Base-by-base conservation (phyloP, 1,140 invertebrate genomes). In the Heliconius nattereri region DNA sequence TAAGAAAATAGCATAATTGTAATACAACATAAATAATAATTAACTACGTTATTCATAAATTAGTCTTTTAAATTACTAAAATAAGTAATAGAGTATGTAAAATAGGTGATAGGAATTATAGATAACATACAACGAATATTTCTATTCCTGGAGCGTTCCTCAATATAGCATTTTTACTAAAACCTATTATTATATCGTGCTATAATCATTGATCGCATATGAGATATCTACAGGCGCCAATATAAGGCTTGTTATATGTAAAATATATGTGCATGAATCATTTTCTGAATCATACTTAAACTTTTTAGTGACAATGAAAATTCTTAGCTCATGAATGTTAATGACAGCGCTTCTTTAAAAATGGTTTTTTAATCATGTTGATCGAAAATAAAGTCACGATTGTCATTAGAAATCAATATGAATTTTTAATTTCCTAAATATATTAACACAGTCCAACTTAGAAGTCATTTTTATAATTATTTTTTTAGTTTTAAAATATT, bases 231-330 rank as follows among this genome's bases (percentile, higher is more conserved):
- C 23, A 29, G 60, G 60, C 60, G 60, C 60, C 60, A 66, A 26
- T 26, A 23, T 60, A 66, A 66, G 5, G 13, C 60, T 66, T 66
- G 29, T 66, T 66, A 66, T 66, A 66, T 29, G 60, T 66, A 66
- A 66, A 66, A 26, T 66, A 66, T 66, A 29, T 66, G 60, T 29
- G 3, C 60, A 66, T 66, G 60, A 66, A 66, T 66, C 60, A 66
- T 26, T 66, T 23, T 26, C 26, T 66, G 60, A 66, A 66, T 66
- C 60, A 66, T 29, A 66, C 60, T 66, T 66, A 66, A 66, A 66
- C 11, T 66, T 66, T 66, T 66, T 66, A 26, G 60, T 66, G 60
- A 66, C 60, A 66, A 66, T 66, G 23, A 16, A 66, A 66, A 66
- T 66, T 66, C 3, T 29, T 26, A 66, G 26, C 23, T 66, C 23